Percentiles rank a stretch among this genome's conserved stretches.
Evolutionary conservation across 2,797 vertebrate species (phyloP).

Genomic region (Carduelis carduelis): DNA sequence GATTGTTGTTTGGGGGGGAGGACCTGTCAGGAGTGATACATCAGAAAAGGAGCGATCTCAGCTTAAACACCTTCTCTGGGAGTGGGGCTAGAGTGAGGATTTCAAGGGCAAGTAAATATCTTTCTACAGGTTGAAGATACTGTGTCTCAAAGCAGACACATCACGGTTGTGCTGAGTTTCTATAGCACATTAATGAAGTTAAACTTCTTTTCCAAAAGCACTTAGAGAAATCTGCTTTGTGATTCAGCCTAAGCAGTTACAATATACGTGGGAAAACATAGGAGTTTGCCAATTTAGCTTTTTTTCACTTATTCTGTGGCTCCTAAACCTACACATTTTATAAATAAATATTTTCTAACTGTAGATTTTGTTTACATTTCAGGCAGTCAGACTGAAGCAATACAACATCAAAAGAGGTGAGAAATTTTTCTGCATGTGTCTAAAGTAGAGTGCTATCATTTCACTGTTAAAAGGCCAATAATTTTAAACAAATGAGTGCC

Average conservation of each 20-base stretch:
- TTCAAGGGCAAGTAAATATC: neutral
- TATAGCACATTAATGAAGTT: neutral
- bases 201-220: neutral
- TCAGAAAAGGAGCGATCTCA: neutral
- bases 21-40: neutral
- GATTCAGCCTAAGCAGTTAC: neutral
- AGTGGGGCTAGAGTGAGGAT: neutral
- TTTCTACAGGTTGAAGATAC: neutral
- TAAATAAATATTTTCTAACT: conserved; percentile 17
- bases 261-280: neutral
- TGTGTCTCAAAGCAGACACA: neutral
- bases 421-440: neutral
- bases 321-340: neutral
- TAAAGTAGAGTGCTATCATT: neutral
- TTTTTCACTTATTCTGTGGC: neutral
- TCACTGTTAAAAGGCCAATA: neutral
- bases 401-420: neutral
- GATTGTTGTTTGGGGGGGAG: rapidly evolving
- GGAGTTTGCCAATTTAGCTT: neutral
- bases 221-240: neutral
- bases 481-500: neutral
- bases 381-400: neutral
- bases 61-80: too few species aligned
- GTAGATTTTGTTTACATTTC: neutral
- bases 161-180: rapidly evolving